A percentile compares a stretch with the other conserved stretches of the same genome.
phyloP scores from a whole-genome alignment of 37 sponge, comb jelly and placozoan species.

The Haliclona indistincta region DNA sequence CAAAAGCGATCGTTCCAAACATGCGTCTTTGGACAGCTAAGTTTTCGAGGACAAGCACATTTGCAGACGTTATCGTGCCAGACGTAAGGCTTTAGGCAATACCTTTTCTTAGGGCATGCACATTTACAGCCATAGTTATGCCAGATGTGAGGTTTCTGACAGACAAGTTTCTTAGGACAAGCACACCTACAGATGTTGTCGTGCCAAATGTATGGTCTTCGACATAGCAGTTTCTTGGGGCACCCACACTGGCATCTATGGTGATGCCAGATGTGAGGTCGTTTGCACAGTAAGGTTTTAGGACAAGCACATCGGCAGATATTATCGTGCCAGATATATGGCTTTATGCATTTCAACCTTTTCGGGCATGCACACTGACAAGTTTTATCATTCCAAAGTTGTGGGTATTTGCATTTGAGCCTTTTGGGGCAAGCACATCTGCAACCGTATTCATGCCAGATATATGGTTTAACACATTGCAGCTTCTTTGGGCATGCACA shows the following conservation, averaged over 20 bases:
- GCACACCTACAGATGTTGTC: not conserved
- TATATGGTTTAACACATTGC: no score
- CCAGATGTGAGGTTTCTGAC: no score
- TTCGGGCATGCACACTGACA: not conserved
- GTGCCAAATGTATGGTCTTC: not conserved
- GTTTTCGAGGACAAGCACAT: no score
- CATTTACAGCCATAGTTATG: slow-evolving; percentile 8
- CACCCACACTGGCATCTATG: slow-evolving; percentile 26
- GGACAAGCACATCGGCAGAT: not conserved
- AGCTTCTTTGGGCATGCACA: no score
- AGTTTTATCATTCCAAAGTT: not conserved
- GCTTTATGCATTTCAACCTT: not conserved
- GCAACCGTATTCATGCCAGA: no score
- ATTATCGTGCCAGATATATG: not conserved
- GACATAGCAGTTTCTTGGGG: not conserved
- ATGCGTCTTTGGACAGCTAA: no score
- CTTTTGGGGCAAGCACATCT: no score
- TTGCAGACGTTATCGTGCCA: no score
- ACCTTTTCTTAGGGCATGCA: slow-evolving; percentile 11
- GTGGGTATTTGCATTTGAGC: no score
- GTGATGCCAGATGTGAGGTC: slow-evolving; percentile 2
- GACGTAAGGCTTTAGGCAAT: slow-evolving; percentile 6
- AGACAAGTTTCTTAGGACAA: not conserved
- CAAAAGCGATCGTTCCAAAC: not conserved
- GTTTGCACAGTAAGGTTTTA: not conserved